Evolutionary conservation across 1,140 invertebrate species (phyloP), one percentile per base, ranked within the genome.

Genomic region (Gonatopus flavifemur): DNA sequence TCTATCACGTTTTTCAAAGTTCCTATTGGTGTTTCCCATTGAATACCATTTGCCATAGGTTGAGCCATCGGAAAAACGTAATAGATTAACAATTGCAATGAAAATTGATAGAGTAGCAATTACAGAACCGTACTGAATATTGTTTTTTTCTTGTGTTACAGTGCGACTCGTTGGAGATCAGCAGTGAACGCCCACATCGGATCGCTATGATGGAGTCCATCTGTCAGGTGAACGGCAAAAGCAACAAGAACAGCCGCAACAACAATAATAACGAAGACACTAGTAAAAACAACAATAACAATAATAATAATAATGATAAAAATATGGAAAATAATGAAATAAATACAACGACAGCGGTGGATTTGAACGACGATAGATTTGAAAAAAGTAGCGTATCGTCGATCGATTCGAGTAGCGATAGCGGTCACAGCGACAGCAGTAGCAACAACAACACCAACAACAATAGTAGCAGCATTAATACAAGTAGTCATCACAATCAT

Each of bases 161-260:
- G 79, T 78, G 69, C 66, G 73, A 71, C 62, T 74, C 69, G 52
- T 55, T 77, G 66, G 72, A 77, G 49, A 61, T 77, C 37, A 69
- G 69, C 64, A 67, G 69, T 56, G 71, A 76, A 64, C 69, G 61
- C 50, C 65, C 58, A 47, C 62, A 67, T 60, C 67, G 70, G 46
- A 68, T 74, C 51, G 64, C 70, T 46, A 77, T 69, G 59, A 79
- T 79, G 77, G 77, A 79, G 65, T 71, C 72, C 43, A 65, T 62
- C 56, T 77, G 67, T 53, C 72, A 73, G 52, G 62, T 69, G 32
- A 69, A 57, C 52, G 49, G 56, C 57, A 57, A 49, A 13, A 60
- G 58, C 24, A 57, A 37, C 55, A 63, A 56, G 28, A 59, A 45
- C 35, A 49, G 20, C 42, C 43, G 42, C 33, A 42, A 40, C 12